phyloP scores from a whole-genome alignment of 2,113 vertebrate genomes.

The Cavia aperea region DNA sequence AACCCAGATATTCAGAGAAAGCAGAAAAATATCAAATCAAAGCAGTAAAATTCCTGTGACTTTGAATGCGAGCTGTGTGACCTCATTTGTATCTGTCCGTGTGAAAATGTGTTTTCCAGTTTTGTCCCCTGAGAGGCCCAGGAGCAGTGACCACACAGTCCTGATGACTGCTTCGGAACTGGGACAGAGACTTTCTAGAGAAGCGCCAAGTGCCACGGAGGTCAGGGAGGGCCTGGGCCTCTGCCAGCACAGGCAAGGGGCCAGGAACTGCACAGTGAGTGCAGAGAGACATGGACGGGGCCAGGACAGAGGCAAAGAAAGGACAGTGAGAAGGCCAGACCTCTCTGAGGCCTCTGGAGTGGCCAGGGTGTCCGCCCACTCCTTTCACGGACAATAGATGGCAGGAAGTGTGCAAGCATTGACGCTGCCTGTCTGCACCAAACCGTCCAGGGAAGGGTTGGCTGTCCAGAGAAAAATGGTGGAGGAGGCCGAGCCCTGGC shows the following conservation, averaged over 20 bases:
- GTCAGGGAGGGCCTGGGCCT: neutral
- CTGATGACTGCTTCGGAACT: neutral
- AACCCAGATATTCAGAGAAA: neutral
- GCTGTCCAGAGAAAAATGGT: neutral
- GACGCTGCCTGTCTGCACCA: neutral
- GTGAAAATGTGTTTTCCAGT: neutral
- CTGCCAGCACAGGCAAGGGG: neutral
- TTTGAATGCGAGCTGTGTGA: neutral
- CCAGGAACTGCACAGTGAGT: neutral
- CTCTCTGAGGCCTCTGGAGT: neutral
- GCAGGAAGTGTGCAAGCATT: neutral
- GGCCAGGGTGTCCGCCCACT: neutral
- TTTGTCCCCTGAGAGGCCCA: neutral
- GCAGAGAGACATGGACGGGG: neutral
- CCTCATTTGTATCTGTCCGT: neutral
- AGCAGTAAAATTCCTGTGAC: neutral
- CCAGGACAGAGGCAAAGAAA: neutral
- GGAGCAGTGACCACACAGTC: neutral
- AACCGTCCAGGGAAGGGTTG: neutral
- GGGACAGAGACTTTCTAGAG: neutral
- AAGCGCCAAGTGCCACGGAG: neutral
- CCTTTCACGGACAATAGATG: neutral
- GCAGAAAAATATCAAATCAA: slow-evolving; percentile 21
- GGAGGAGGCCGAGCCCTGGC: neutral
- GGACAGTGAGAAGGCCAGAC: neutral